Conservation (phyloP, 2,797 vertebrate species). For the Mycteria americana region DNA sequence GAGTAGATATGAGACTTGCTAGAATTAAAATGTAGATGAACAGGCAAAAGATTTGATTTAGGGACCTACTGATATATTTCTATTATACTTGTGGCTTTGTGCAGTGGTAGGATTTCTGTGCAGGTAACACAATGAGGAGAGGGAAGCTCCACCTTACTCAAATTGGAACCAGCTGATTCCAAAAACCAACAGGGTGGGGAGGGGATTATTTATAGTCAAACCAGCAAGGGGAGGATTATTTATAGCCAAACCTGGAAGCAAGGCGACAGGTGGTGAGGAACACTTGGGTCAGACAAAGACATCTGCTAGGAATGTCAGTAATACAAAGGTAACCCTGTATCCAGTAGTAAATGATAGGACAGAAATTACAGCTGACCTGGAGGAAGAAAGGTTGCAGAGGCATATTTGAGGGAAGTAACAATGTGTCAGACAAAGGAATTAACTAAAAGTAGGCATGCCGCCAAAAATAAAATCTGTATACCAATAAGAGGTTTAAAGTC, state of each 20-base stretch:
- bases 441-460: not conserved
- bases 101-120: not conserved
- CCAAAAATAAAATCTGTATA: conserved; percentile 3
- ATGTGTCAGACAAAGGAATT: conserved; percentile 32
- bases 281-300: conserved; percentile 26
- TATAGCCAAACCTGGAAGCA: conserved; percentile 41
- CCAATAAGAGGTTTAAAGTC: not conserved
- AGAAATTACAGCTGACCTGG: conserved; percentile 48
- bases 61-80: not conserved
- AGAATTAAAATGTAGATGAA: not conserved
- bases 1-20: not conserved
- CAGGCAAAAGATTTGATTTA: not conserved
- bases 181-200: not conserved
- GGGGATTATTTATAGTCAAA: conserved; percentile 53
- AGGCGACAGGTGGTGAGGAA: conserved; percentile 13
- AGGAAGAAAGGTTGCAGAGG: conserved; percentile 26
- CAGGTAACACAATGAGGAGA: not conserved
- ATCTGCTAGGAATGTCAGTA: conserved; percentile 35
- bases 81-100: not conserved
- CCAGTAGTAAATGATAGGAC: conserved; percentile 27
- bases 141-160: not conserved
- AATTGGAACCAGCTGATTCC: conserved; percentile 41
- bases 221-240: conserved; percentile 32
- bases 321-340: conserved; percentile 29
- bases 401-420: conserved; percentile 9